Evolutionary conservation across 2,888 invertebrate species (phyloP).

Genomic region (Rhopalosiphum nymphaeae): DNA sequence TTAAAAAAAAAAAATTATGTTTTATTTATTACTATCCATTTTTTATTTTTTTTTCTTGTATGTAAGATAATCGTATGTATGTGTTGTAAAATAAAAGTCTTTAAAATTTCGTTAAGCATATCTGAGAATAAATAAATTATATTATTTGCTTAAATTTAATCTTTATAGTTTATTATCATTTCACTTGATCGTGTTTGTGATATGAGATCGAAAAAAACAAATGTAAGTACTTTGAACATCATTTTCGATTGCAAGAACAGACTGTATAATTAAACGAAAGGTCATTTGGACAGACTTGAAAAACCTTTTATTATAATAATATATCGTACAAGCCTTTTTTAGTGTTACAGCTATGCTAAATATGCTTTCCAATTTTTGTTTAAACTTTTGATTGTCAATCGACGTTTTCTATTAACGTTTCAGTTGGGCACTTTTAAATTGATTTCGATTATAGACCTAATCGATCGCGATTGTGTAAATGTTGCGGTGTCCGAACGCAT

Average conservation of each 20-base stretch:
- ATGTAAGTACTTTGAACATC: neutral
- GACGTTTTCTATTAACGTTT: neutral
- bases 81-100: neutral
- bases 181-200: neutral
- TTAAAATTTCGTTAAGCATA: neutral
- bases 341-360: neutral
- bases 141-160: neutral
- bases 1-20: neutral
- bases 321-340: neutral
- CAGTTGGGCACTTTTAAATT: neutral
- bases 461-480: neutral
- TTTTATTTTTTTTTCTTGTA: neutral
- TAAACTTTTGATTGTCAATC: neutral
- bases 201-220: neutral
- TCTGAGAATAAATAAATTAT: neutral
- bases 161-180: neutral
- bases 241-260: neutral
- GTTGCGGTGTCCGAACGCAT: too few species aligned
- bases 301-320: neutral
- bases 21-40: neutral
- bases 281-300: neutral
- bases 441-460: neutral
- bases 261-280: neutral
- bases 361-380: neutral
- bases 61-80: neutral